Conservation (phyloP, 2,888 invertebrate genomes). For the Himalopsyche japonica region DNA sequence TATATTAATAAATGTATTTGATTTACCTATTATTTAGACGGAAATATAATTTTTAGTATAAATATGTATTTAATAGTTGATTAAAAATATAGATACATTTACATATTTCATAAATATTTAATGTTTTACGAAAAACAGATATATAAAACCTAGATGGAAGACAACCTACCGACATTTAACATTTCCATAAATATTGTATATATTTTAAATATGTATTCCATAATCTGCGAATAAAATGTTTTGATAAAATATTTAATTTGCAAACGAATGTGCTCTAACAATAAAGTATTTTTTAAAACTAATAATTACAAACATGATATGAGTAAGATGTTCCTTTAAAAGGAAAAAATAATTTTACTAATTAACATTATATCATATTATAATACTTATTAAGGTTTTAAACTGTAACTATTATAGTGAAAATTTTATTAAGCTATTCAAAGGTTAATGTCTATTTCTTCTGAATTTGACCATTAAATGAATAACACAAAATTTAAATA, state of each 20-base stretch:
- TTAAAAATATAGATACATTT: background rate
- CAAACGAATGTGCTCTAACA: background rate
- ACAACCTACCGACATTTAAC: slow-evolving; percentile 13
- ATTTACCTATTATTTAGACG: background rate
- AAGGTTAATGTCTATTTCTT: too few relatives aligned
- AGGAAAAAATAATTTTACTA: too few relatives aligned
- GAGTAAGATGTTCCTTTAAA: background rate
- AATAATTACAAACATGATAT: background rate
- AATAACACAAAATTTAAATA: too few relatives aligned
- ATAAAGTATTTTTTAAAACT: background rate
- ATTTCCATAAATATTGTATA: background rate
- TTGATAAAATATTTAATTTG: background rate
- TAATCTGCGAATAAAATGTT: background rate
- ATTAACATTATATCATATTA: too few relatives aligned
- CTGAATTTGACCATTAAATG: too few relatives aligned
- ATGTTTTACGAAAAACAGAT: slow-evolving; percentile 1
- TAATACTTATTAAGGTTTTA: too few relatives aligned
- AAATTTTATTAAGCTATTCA: too few relatives aligned
- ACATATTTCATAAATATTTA: background rate
- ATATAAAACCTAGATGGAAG: slow-evolving; percentile 29
- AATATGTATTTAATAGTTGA: background rate
- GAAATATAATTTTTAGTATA: background rate
- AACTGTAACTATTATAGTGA: too few relatives aligned
- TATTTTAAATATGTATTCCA: background rate
- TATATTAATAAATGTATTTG: background rate